A percentile compares a stretch with the other conserved stretches of the same genome.
Conservation (phyloP, 2,797 vertebrate genomes). For the Lepilemur ruficaudatus region DNA sequence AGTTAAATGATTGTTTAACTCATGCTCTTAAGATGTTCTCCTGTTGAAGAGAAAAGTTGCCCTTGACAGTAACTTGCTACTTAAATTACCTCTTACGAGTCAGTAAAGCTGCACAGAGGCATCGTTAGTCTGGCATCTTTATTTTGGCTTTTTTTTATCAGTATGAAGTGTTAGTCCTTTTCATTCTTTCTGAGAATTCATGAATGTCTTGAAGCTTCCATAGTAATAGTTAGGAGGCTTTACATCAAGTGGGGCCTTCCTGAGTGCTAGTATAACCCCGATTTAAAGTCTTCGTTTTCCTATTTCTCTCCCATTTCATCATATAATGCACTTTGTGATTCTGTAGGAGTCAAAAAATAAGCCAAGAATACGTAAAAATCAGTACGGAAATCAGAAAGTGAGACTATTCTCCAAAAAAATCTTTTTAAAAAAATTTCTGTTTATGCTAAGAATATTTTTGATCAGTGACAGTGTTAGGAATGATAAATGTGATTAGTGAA, state of each 20-base stretch:
- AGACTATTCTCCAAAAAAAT: slow-evolving; percentile 45
- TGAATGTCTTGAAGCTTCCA: slow-evolving; percentile 35
- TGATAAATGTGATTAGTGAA: slow-evolving; percentile 46
- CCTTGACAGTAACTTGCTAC: slow-evolving; percentile 59
- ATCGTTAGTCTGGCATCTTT: slow-evolving; percentile 68
- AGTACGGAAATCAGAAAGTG: neutral
- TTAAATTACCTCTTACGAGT: slow-evolving; percentile 72
- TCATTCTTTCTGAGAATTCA: slow-evolving; percentile 41
- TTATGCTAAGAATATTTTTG: slow-evolving; percentile 24
- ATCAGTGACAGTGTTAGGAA: slow-evolving; percentile 51
- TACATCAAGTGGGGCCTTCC: neutral
- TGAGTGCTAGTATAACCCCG: neutral
- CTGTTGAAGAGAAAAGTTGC: slow-evolving; percentile 46
- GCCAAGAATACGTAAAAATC: slow-evolving; percentile 42
- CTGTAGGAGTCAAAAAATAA: slow-evolving; percentile 56
- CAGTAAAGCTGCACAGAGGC: slow-evolving; percentile 69
- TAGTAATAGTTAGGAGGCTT: slow-evolving; percentile 8
- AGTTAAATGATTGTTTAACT: slow-evolving; percentile 63
- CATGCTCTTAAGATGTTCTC: slow-evolving; percentile 52
- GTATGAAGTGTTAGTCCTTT: neutral
- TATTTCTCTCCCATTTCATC: slow-evolving; percentile 8
- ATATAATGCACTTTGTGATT: slow-evolving; percentile 74
- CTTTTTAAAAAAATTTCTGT: neutral
- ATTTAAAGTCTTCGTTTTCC: slow-evolving; percentile 27
- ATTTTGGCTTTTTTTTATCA: slow-evolving; percentile 45